Percentiles rank a stretch among this genome's conserved stretches.
These are phyloP conservation scores for Helicoverpa zea DNA, from an alignment of 1,140 invertebrate species.

Conservation along the genomic window DNA sequence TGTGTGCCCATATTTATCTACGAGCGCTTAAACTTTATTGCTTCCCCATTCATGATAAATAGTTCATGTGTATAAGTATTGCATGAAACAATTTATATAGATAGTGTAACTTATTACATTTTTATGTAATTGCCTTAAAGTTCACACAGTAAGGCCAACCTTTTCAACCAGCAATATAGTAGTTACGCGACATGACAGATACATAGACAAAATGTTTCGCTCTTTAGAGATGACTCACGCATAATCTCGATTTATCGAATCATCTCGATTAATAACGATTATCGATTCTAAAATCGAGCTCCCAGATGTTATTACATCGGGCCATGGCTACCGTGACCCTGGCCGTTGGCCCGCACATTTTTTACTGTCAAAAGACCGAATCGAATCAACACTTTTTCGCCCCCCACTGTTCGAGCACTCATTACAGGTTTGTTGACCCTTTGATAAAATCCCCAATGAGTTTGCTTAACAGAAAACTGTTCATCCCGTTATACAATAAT, in stretches of 20 bases:
- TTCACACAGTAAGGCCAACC: not conserved
- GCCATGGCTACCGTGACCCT: conserved; percentile 35
- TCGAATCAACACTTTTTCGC: conserved; percentile 44
- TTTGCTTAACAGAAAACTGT: conserved; percentile 46
- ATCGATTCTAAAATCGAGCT: conserved; percentile 23
- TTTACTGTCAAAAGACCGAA: conserved; percentile 50
- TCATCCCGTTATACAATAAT: conserved; percentile 48
- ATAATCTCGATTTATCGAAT: conserved; percentile 11
- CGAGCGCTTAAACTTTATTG: not conserved
- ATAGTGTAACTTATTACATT: not conserved
- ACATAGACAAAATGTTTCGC: not conserved
- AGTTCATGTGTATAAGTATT: not conserved
- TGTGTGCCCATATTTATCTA: conserved; percentile 18
- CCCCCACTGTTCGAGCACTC: conserved; percentile 27
- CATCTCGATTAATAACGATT: conserved; percentile 25
- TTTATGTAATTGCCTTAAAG: too few relatives aligned
- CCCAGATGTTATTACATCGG: conserved; percentile 25
- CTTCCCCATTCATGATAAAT: not conserved
- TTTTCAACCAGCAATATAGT: not conserved
- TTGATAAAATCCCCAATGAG: conserved; percentile 49
- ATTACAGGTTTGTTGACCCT: conserved; percentile 46
- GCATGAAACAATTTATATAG: not conserved
- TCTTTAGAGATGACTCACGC: conserved; percentile 2
- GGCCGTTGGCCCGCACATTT: conserved; percentile 40
- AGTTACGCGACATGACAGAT: not conserved